Evolutionary conservation across 2,113 vertebrate species (phyloP).

Genomic region (Ochotona curzoniae): DNA sequence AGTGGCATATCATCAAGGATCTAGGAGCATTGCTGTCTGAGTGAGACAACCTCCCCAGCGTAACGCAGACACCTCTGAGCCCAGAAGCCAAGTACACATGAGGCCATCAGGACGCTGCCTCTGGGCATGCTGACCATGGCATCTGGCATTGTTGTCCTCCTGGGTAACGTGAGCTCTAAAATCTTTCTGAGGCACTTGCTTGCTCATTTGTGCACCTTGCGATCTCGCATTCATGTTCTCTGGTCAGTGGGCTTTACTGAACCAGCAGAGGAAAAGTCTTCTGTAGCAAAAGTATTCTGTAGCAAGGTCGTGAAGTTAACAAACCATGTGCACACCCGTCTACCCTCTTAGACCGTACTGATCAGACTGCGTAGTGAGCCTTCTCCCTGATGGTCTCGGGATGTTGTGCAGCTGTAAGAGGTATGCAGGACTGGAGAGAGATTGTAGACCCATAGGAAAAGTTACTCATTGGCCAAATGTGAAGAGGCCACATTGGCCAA

Average conservation of each 20-base stretch:
- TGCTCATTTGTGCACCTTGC: neutral
- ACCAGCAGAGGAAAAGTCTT: neutral
- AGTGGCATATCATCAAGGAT: too few relatives aligned
- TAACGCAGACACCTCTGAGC: neutral
- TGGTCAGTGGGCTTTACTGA: neutral
- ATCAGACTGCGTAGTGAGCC: neutral
- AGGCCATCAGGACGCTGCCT: neutral
- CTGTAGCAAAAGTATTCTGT: neutral
- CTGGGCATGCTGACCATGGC: neutral
- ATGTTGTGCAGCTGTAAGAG: neutral
- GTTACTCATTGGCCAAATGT: conserved; percentile 1
- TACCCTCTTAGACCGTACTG: neutral
- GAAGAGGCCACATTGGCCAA: too few relatives aligned
- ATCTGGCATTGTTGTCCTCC: neutral
- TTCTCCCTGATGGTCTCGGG: neutral
- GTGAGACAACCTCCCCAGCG: neutral
- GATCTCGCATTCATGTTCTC: neutral
- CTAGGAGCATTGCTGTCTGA: neutral
- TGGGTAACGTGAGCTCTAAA: neutral
- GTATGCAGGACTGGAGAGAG: neutral
- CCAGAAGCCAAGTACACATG: neutral
- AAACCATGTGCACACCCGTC: neutral
- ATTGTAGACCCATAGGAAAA: neutral
- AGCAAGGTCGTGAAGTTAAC: neutral
- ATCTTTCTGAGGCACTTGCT: neutral